These are phyloP conservation scores for Caprella mutica DNA, from an alignment of 2,888 invertebrate species.

Conservation along the genomic window DNA sequence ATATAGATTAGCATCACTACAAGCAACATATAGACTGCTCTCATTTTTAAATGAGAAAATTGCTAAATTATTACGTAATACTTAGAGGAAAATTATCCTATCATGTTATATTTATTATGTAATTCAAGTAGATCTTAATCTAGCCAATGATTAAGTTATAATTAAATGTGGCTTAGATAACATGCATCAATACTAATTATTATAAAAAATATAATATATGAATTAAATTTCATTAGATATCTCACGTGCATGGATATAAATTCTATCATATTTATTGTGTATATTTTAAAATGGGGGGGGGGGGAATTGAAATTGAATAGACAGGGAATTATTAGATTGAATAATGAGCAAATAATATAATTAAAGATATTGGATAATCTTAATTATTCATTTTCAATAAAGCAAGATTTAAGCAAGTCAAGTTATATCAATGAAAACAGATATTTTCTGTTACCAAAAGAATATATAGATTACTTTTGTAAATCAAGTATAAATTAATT, in stretches of 20 bases:
- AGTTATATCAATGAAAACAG: neutral
- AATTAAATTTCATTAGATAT: no score
- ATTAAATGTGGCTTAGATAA: neutral
- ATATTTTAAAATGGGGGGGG: no score
- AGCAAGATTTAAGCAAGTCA: neutral
- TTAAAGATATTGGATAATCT: neutral
- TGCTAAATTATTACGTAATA: no score
- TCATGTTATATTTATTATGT: no score
- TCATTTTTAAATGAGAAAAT: no score
- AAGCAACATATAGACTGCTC: no score
- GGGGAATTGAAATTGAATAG: no score
- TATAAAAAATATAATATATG: neutral
- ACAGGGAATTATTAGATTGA: no score
- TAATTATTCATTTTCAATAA: neutral
- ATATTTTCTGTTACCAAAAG: neutral
- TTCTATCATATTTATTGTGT: no score
- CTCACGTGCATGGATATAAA: no score
- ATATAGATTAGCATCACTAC: no score
- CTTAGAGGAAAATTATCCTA: no score
- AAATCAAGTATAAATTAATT: neutral
- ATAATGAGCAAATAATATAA: slow-evolving; percentile 1
- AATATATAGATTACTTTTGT: neutral
- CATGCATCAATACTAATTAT: neutral
- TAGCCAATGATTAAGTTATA: neutral
- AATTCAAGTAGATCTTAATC: neutral